These are phyloP conservation scores for Plecturocebus donacophilus DNA, from an alignment of 2,113 vertebrate genomes.

Conservation along the genomic window DNA sequence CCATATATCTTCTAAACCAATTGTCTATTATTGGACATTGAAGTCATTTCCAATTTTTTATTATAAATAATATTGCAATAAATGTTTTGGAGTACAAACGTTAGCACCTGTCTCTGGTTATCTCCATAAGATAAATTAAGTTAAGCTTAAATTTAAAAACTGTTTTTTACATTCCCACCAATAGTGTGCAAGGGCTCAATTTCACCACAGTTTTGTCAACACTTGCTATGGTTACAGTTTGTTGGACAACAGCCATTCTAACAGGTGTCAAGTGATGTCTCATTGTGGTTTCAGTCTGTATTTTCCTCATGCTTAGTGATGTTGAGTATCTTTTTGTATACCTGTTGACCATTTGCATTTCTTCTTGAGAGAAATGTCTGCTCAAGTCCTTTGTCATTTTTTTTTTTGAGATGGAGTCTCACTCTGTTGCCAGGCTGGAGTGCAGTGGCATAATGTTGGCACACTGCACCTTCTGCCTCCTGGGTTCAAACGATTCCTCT, in stretches of 20 bases:
- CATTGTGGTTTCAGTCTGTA: background rate
- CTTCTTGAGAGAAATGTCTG: background rate
- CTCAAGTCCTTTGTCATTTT: background rate
- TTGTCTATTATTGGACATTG: background rate
- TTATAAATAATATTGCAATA: background rate
- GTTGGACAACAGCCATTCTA: background rate
- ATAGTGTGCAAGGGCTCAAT: background rate
- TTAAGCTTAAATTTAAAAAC: background rate
- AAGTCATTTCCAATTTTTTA: background rate
- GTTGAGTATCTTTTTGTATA: background rate
- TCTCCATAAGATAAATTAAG: background rate
- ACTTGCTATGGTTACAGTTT: background rate
- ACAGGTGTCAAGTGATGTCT: background rate
- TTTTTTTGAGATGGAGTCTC: no score
- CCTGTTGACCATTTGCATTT: background rate
- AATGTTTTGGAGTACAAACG: conserved; percentile 15
- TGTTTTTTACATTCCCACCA: background rate
- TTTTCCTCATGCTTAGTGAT: background rate
- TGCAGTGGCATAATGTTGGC: no score
- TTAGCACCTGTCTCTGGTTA: background rate
- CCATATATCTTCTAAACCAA: background rate
- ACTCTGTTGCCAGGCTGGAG: no score
- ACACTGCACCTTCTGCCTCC: no score
- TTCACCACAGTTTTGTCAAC: background rate
- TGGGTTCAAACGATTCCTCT: no score